Evolutionary conservation across 2,888 invertebrate species (phyloP), one percentile per base, ranked within the genome.

Genomic region (Drosophila neutralis): DNA sequence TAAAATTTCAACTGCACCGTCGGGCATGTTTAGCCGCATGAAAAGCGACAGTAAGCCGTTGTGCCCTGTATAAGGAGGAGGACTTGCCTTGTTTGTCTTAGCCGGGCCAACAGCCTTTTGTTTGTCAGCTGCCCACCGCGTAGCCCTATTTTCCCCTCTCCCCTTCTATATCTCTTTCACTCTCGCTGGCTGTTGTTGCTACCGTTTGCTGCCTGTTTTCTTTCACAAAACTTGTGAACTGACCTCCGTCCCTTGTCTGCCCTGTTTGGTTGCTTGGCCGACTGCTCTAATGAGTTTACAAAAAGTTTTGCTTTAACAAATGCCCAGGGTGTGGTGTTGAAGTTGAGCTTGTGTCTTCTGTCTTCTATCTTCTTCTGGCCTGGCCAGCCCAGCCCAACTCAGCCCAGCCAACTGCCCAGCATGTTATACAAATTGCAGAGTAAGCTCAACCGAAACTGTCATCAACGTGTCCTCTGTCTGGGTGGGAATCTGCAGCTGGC

Each of bases 1-100:
- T 87, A 87, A 86, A 90, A 83, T 90, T 90, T 82, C 80, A 87
- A 90, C 89, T 88, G 90, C 87, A 88, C 90, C 90, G 76, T 65
- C 83, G 86, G 86, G 88, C 83, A 80, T 87, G 88, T 89, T 86
- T 86, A 86, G 85, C 80, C 90, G 90, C 83, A 85, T 83, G 90
- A 89, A 89, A 89, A 82, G 89, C 85, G 89, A 87, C 85, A 81
- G 87, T 89, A 79, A 84, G 82, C 89, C 84, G 72, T 33, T 36
- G 81, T 45, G 45, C 8, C 83, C 83, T 69, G 87, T 83, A 86
- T 80, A 88, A 88, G 33, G 33, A 88, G 33, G 33, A 86, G 78
- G 80, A 86, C 81, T 83, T 84, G 89, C 84, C 87, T 56, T 88
- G 89, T 85, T 85, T 85, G 87, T 85, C 85, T 85, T 82, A 71